A percentile compares a stretch with the other conserved stretches of the same genome.
phyloP scores from a whole-genome alignment of 2,888 invertebrate species.

The Papilio demoleus region DNA sequence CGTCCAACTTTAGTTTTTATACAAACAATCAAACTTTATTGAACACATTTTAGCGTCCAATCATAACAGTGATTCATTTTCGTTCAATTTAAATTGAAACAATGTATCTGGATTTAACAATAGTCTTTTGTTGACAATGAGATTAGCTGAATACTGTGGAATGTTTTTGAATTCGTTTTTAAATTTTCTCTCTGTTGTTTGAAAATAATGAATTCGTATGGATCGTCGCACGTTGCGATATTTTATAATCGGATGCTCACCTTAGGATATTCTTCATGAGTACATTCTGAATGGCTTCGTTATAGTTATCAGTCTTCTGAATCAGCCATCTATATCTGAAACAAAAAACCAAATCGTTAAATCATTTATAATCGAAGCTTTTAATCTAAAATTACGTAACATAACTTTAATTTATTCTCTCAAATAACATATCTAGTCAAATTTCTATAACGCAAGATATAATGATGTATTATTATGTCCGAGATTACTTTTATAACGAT shows the following conservation, averaged over 20 bases:
- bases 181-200: constrained; percentile 78
- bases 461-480: constrained; percentile 51
- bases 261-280: constrained; percentile 67
- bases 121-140: constrained; percentile 80
- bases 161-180: constrained; percentile 76
- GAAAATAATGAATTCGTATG: constrained; percentile 55
- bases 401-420: constrained; percentile 38
- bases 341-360: constrained; percentile 61
- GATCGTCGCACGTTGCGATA: constrained; percentile 35
- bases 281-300: constrained; percentile 70
- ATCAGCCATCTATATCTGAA: constrained; percentile 74
- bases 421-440: constrained; percentile 52
- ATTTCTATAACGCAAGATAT: constrained; percentile 51
- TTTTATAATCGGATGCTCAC: constrained; percentile 54
- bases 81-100: constrained; percentile 75
- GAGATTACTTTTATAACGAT: constrained; percentile 70
- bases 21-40: constrained; percentile 78
- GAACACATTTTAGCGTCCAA: constrained; percentile 77
- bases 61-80: constrained; percentile 82
- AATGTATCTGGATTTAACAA: constrained; percentile 78
- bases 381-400: constrained; percentile 38
- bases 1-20: constrained; percentile 53
- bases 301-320: constrained; percentile 76
- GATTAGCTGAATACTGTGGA: constrained; percentile 81
- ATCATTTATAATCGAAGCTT: constrained; percentile 49